phyloP scores from a whole-genome alignment of 2,888 invertebrate genomes.

The Lepetodrilus schrolli region DNA sequence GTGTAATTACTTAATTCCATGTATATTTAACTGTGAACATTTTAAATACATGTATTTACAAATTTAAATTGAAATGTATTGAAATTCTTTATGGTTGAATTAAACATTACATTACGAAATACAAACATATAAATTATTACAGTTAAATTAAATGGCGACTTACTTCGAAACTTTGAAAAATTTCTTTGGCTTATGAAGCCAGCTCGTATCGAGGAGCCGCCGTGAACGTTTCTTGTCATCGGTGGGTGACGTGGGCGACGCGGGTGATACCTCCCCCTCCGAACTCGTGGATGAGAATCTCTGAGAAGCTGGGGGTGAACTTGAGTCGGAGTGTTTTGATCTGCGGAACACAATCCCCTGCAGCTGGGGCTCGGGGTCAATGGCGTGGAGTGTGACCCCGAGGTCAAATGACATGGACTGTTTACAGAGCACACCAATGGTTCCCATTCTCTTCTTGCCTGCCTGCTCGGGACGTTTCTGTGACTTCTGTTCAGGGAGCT shows the following conservation, averaged over 20 bases:
- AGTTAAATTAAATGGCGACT: too few relatives aligned
- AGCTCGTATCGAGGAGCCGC: constrained; percentile 66
- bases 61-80: too few relatives aligned
- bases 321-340: constrained; percentile 35
- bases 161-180: constrained; percentile 74
- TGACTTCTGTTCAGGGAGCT: constrained; percentile 35
- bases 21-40: too few relatives aligned
- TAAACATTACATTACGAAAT: too few relatives aligned
- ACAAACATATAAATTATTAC: too few relatives aligned
- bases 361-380: constrained; percentile 30
- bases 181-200: constrained; percentile 70
- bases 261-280: constrained; percentile 48
- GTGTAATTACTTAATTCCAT: too few relatives aligned
- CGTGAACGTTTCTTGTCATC: constrained; percentile 59
- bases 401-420: constrained; percentile 71
- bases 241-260: constrained; percentile 47
- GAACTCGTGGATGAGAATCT: constrained; percentile 51
- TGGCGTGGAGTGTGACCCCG: constrained; percentile 58
- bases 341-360: constrained; percentile 34
- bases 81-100: too few relatives aligned
- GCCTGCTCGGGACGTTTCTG: constrained; percentile 50
- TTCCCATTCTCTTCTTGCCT: constrained; percentile 63
- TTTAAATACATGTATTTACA: too few relatives aligned
- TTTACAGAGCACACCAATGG: constrained; percentile 70
- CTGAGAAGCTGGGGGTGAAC: constrained; percentile 38